These are phyloP conservation scores for Leptodactylus fallax DNA, from an alignment of 2,797 vertebrate species.

Conservation along the genomic window DNA sequence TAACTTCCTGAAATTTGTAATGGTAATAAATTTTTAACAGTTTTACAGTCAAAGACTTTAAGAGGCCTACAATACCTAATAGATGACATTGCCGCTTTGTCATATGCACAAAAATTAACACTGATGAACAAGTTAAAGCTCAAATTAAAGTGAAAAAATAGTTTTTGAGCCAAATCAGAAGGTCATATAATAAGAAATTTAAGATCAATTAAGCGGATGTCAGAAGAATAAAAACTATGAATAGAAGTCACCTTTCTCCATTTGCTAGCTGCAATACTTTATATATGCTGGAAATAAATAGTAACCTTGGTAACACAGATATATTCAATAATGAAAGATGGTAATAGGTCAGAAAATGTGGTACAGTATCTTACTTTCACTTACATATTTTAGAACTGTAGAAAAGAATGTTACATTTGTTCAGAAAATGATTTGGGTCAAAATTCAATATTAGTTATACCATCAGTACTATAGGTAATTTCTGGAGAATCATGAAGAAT, in stretches of 20 bases:
- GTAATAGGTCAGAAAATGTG: too few species aligned
- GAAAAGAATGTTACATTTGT: too few species aligned
- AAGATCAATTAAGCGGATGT: slow-evolving; percentile 43
- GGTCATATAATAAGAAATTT: slow-evolving; percentile 53
- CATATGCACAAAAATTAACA: slow-evolving; percentile 46
- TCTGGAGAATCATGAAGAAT: too few species aligned
- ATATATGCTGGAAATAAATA: neutral
- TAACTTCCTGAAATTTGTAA: neutral
- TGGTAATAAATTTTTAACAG: neutral
- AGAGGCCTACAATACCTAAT: slow-evolving; percentile 25
- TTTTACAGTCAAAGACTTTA: slow-evolving; percentile 29
- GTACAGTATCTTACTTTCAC: too few species aligned
- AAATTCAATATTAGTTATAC: too few species aligned
- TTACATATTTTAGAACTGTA: too few species aligned
- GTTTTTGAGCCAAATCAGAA: slow-evolving; percentile 50
- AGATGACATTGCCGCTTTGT: slow-evolving; percentile 42
- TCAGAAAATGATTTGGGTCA: too few species aligned
- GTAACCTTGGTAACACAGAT: too few species aligned
- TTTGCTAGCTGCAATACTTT: neutral
- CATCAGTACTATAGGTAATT: too few species aligned
- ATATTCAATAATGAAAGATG: too few species aligned
- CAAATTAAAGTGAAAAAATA: slow-evolving; percentile 28
- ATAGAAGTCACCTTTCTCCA: slow-evolving; percentile 47
- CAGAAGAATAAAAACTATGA: slow-evolving; percentile 33
- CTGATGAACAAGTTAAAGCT: slow-evolving; percentile 41